Conservation (phyloP, 2,113 vertebrate species). For the Plecotus auritus region DNA sequence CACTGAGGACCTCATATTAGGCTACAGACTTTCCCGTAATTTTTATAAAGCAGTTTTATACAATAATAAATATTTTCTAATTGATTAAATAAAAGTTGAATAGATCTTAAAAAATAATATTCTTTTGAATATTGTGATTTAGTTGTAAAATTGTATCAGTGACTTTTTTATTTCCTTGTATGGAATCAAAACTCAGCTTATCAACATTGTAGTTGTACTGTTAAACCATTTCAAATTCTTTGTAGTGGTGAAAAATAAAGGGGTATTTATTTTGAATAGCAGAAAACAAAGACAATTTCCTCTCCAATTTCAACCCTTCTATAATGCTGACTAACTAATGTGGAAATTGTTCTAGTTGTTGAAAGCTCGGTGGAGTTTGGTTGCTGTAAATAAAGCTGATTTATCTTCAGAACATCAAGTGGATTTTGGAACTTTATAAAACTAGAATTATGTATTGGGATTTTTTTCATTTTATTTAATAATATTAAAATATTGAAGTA, state of each 20-base stretch:
- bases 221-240: not conserved
- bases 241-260: not conserved
- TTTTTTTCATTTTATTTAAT: conserved; percentile 11
- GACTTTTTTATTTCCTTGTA: not conserved
- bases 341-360: not conserved
- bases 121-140: not conserved
- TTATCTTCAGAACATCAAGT: not conserved
- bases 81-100: not conserved
- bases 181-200: not conserved
- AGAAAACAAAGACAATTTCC: conserved; percentile 29
- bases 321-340: not conserved
- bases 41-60: not conserved
- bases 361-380: not conserved
- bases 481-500: not conserved
- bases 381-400: not conserved
- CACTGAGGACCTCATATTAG: not conserved
- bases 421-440: not conserved
- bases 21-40: not conserved
- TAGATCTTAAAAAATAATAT: not conserved
- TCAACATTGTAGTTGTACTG: not conserved
- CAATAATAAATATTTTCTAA: not conserved
- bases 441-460: not conserved
- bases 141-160: not conserved
- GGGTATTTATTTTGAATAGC: not conserved
- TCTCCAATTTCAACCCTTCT: not conserved